These are phyloP conservation scores for Hofmannophila pseudospretella DNA, from an alignment of 2,888 invertebrate genomes.

Conservation along the genomic window DNA sequence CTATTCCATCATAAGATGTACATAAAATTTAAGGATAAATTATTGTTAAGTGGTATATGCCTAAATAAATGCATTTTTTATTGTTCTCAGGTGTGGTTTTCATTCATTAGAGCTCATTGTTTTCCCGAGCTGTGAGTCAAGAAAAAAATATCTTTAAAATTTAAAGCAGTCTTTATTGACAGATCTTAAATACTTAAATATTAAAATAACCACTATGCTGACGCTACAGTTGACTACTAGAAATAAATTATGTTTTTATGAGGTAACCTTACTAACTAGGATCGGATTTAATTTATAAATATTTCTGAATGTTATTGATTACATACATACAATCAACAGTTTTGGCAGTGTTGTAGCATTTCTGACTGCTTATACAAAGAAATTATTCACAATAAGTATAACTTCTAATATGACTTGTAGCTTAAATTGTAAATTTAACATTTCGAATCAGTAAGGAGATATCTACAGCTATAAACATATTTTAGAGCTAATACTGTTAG, in stretches of 20 bases:
- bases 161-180: slow-evolving; percentile 66
- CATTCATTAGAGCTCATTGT: neutral
- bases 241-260: slow-evolving; percentile 48
- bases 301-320: too few species aligned
- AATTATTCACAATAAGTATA: too few species aligned
- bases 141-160: too few species aligned
- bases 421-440: too few species aligned
- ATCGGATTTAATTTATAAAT: slow-evolving; percentile 10
- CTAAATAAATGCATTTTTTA: slow-evolving; percentile 10
- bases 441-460: too few species aligned
- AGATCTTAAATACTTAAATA: slow-evolving; percentile 46
- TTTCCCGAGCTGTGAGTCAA: too few species aligned
- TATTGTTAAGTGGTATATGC: slow-evolving; percentile 2
- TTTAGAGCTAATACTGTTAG: too few species aligned
- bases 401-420: too few species aligned
- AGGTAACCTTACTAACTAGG: slow-evolving; percentile 26
- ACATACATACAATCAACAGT: too few species aligned
- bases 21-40: slow-evolving; percentile 15
- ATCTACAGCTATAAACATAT: too few species aligned
- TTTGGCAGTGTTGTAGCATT: slow-evolving; percentile 23
- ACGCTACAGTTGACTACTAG: slow-evolving; percentile 22
- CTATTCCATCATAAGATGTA: slow-evolving; percentile 30
- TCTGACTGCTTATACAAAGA: slow-evolving; percentile 1
- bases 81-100: slow-evolving; percentile 6
- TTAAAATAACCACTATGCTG: slow-evolving; percentile 19